Evolutionary conservation across 2,888 invertebrate species (phyloP), one percentile per base, ranked within the genome.

Genomic region (Invenusta paracnida): DNA sequence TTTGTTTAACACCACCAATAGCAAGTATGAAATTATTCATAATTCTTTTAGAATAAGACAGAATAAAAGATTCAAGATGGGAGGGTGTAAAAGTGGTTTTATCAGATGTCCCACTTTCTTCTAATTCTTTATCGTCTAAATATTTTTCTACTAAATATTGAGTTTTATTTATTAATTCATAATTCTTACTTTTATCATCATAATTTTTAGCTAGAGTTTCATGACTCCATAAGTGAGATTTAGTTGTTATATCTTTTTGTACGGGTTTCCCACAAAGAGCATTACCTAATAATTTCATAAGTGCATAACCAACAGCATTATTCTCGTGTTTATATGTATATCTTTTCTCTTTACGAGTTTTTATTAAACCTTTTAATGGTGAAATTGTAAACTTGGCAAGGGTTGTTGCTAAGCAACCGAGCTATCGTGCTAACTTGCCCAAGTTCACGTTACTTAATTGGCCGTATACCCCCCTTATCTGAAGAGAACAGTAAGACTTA

Each of bases 1-100:
- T n/a, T 85, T 85, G 2, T 23, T 83, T 84, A 27, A 81, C 84
- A 2, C 73, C 85, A 85, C 83, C 67, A 23, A 85, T 85, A 1
- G 48, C 67, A 25, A 84, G 27, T n/a, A 85, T 81, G 79, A 85
- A 85, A 85, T 85, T 85, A 67, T 85, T 85, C 85, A 85, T 85
- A 27, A 85, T 85, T 81, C 85, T 85, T 67, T 67, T 85, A 28
- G 85, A 85, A 29, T 81, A 66, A 82, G 67, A 25, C n/a, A n/a
- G n/a, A n/a, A n/a, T n/a, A n/a, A n/a, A n/a, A n/a, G n/a, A n/a
- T n/a, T n/a, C n/a, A n/a, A n/a, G n/a, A n/a, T n/a, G n/a, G n/a
- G n/a, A n/a, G n/a, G n/a, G n/a, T n/a, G n/a, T n/a, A n/a, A n/a
- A n/a, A n/a, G n/a, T n/a, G n/a, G n/a, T n/a, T n/a, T n/a, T n/a